Evolutionary conservation across 2,888 invertebrate genomes (phyloP), one percentile per base, ranked within the genome.

Genomic region (Chalcosyrphus nemorum): DNA sequence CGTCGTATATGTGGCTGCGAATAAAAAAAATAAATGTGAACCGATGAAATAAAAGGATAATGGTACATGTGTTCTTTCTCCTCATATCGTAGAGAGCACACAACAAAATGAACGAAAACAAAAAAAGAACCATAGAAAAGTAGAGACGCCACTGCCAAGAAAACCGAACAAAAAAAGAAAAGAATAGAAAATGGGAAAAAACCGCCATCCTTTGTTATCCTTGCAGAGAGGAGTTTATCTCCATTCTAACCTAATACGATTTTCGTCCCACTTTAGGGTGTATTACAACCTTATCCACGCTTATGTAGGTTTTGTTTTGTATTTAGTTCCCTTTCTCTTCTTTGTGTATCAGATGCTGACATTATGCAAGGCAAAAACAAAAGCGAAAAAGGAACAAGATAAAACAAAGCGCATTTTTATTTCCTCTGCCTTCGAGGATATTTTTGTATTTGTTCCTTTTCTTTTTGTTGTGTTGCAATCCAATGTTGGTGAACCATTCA

Each of bases 31-130:
- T 56, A 32, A 68, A 71, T 38, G 54, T 24, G 21, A 84, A 71
- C 78, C 84, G 80, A 80, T 84, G 78, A 80, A 80, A 80, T 84
- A 84, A 70, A 78, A 80, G 84, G 84, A 84, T 84, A 84, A 84
- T 70, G 82, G 74, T 84, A 78, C 84, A 84, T 84, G 80, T 84
- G 80, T 84, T 80, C 75, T 75, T 59, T 50, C 65, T 78, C 52
- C 70, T 68, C 72, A 59, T 66, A 52, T 71, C 65, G 76, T 71
- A 35, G 45, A 66, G 43, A 65, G 17, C 35, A 45, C 41, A 32
- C 32, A 56, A 47, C 29, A 45, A 70, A 17, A n/a, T 45, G 9
- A 38, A 63, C 54, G 9, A 13, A 66, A 52, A 59, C 41, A 57
- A 59, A 57, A 68, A 75, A 63, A 76, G 76, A 57, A 57, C 68